These are phyloP conservation scores for Champsocephalus esox DNA, from an alignment of 2,797 vertebrate species.

Conservation along the genomic window DNA sequence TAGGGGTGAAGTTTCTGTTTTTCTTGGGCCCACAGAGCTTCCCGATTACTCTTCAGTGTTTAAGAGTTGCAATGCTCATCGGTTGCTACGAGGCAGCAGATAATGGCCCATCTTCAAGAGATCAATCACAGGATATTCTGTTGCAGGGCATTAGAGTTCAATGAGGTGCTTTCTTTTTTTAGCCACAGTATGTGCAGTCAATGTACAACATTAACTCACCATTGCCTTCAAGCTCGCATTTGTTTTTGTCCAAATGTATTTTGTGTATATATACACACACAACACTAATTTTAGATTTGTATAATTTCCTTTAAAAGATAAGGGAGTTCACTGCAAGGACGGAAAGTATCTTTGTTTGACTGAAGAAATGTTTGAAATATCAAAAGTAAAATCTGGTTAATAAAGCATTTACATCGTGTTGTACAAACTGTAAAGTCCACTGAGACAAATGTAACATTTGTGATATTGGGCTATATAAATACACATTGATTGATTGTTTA, in stretches of 20 bases:
- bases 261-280: background rate
- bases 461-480: no score
- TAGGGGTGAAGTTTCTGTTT: constrained; percentile 83
- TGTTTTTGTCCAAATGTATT: constrained; percentile 7
- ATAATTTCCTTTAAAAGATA: background rate
- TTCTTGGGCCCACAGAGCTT: constrained; percentile 76
- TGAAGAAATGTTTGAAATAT: constrained; percentile 1
- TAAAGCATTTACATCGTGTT: background rate
- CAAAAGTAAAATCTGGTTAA: background rate
- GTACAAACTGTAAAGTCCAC: no score
- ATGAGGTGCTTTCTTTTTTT: constrained; percentile 58
- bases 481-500: background rate
- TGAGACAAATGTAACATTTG: no score
- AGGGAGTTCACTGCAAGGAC: background rate
- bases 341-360: background rate
- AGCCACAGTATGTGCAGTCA: constrained; percentile 43
- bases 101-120: constrained; percentile 72
- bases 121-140: constrained; percentile 70
- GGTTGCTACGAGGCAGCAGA: constrained; percentile 64
- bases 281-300: background rate
- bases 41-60: constrained; percentile 74
- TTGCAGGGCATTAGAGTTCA: constrained; percentile 55
- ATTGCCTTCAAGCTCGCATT: constrained; percentile 11
- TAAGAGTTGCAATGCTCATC: constrained; percentile 71
- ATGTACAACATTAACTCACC: constrained; percentile 24